phyloP scores from a whole-genome alignment of 1,140 invertebrate genomes.

The Aphidius ervi region DNA sequence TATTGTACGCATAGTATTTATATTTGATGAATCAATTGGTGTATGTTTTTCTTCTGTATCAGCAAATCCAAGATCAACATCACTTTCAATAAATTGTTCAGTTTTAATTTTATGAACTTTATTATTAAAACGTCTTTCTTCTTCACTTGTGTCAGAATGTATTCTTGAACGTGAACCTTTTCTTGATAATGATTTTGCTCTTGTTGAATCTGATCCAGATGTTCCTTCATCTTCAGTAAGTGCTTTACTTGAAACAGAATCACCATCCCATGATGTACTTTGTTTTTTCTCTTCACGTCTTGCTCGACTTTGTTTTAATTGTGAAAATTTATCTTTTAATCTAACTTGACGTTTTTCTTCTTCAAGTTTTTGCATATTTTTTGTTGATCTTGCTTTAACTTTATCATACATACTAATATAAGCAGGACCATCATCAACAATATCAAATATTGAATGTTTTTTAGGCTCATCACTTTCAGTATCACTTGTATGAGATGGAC shows the following conservation, averaged over 20 bases:
- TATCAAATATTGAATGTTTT: slow-evolving; percentile 90
- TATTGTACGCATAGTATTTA: slow-evolving; percentile 39
- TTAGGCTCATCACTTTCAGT: slow-evolving; percentile 74
- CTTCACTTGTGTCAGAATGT: slow-evolving; percentile 61
- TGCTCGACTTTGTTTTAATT: slow-evolving; percentile 80
- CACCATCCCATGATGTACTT: slow-evolving; percentile 81
- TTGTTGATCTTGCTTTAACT: slow-evolving; percentile 90
- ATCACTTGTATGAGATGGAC: slow-evolving; percentile 47
- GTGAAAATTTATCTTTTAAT: slow-evolving; percentile 84
- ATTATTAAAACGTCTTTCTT: slow-evolving; percentile 52
- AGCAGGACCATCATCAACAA: slow-evolving; percentile 81
- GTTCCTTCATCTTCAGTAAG: slow-evolving; percentile 49
- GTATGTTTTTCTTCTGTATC: slow-evolving; percentile 54
- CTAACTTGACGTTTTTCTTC: slow-evolving; percentile 83
- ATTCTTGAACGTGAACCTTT: slow-evolving; percentile 56
- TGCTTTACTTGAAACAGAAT: slow-evolving; percentile 64
- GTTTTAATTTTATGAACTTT: slow-evolving; percentile 48
- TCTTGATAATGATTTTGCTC: slow-evolving; percentile 47
- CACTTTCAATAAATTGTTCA: slow-evolving; percentile 54
- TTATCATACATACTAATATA: slow-evolving; percentile 99
- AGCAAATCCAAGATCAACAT: slow-evolving; percentile 54
- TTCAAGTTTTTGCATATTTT: slow-evolving; percentile 86
- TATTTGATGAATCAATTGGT: slow-evolving; percentile 33
- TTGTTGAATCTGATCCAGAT: slow-evolving; percentile 50
- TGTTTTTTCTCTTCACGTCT: slow-evolving; percentile 82